Evolutionary conservation across 2,113 vertebrate genomes (phyloP).

Genomic region (Tetrax tetrax): DNA sequence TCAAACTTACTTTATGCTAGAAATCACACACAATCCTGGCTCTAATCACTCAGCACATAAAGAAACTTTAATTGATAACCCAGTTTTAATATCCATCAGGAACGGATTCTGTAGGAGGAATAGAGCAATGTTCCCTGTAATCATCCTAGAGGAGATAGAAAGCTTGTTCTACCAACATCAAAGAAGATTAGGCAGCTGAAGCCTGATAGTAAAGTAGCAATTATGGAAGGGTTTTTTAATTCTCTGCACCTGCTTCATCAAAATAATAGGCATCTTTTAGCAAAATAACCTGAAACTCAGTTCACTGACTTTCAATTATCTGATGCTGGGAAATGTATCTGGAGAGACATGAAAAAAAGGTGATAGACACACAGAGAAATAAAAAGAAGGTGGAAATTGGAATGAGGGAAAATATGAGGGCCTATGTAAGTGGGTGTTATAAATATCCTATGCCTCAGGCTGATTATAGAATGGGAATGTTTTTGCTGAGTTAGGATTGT

Average conservation of each 20-base stretch:
- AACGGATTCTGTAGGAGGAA: slow-evolving; percentile 50
- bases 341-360: slow-evolving; percentile 43
- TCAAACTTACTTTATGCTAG: slow-evolving; percentile 42
- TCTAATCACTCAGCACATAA: slow-evolving; percentile 16
- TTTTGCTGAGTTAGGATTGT: slow-evolving; percentile 19
- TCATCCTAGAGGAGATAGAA: slow-evolving; percentile 52
- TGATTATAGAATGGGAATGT: not conserved
- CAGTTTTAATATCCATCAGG: slow-evolving; percentile 60
- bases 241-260: slow-evolving; percentile 68
- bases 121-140: slow-evolving; percentile 49
- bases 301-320: slow-evolving; percentile 71
- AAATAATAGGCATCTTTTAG: slow-evolving; percentile 71
- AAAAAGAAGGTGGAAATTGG: slow-evolving; percentile 14
- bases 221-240: slow-evolving; percentile 43
- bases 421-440: slow-evolving; percentile 24
- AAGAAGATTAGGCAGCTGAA: slow-evolving; percentile 64
- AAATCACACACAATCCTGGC: slow-evolving; percentile 47
- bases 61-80: slow-evolving; percentile 66
- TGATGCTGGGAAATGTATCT: slow-evolving; percentile 46
- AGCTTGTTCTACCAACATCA: slow-evolving; percentile 56
- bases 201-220: slow-evolving; percentile 65
- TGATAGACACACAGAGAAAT: slow-evolving; percentile 21
- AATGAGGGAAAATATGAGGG: slow-evolving; percentile 36
- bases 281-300: slow-evolving; percentile 65
- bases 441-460: slow-evolving; percentile 30